Conservation (phyloP, 2,888 invertebrate species). For the Onchidella celtica region DNA sequence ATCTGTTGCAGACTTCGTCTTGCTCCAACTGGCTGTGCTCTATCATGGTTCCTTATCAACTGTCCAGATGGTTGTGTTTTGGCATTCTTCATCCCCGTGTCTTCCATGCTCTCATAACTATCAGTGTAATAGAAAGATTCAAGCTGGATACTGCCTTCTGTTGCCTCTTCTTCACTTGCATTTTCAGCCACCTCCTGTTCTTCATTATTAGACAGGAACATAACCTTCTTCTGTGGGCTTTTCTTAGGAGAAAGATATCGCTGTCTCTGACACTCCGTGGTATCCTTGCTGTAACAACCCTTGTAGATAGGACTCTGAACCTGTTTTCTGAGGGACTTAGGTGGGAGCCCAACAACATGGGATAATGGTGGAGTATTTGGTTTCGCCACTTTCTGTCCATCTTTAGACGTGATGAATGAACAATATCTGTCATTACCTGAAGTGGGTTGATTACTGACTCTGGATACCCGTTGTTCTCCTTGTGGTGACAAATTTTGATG, state of each 20-base stretch:
- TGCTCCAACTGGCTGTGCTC: background rate
- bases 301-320: background rate
- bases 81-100: background rate
- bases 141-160: conserved; percentile 19
- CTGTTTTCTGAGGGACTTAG: background rate
- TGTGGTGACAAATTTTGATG: too few species aligned
- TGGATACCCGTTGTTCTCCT: too few species aligned
- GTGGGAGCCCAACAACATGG: conserved; percentile 2
- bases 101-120: background rate
- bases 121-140: conserved; percentile 14
- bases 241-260: background rate
- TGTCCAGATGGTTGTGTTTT: too few species aligned
- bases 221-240: background rate
- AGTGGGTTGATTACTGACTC: too few species aligned
- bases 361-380: background rate
- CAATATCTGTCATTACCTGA: background rate
- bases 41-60: background rate
- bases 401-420: background rate
- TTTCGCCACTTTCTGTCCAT: background rate
- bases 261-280: background rate
- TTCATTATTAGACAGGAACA: too few species aligned
- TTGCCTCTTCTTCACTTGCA: background rate
- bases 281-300: background rate
- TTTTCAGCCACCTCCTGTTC: background rate
- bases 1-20: conserved; percentile 6